Base-by-base conservation (phyloP, 1,140 invertebrate genomes). In the Lethocerus indicus region DNA sequence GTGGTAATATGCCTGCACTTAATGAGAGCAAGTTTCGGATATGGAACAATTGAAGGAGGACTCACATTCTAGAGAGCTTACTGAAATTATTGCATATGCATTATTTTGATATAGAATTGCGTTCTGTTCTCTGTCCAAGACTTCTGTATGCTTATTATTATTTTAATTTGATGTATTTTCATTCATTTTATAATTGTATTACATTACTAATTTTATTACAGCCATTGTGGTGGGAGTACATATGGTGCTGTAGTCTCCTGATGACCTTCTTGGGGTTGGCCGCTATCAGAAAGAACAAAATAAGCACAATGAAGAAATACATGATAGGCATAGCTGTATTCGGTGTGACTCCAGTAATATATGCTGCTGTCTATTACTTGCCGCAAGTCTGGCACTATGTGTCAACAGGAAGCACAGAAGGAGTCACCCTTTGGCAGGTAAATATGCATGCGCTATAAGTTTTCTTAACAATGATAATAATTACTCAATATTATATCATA, bases 221-320 rank as follows among this genome's bases (percentile, higher is more conserved):
- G 77, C 86, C 88, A 24, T 63, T 87, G 25, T 75, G 78, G 66
- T 97, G 92, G 91, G 91, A 97, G 68, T 96, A 91, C 63, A 75
- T 88, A 54, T 97, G 92, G 92, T 80, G 86, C 55, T 67, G 78
- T 3, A 92, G 88, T 56, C 66, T 93, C 46, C 63, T 90, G n/a
- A 71, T 87, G 32, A 84, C 85, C 36, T 82, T 92, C 62, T 62
- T 92, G 24, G 90, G 83, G n/a, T 67, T 94, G 23, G 78, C 83
- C 29, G 84, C 91, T 18, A 76, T 90, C 54, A 79, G 83, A 56
- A 79, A 76, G 55, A 97, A 95, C 66, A 79, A 79, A 59, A 73
- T 83, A 27, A 71, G 74, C 41, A 73, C 80, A 1, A 73, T 97
- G 61, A 71, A 81, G 58, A 75, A 81, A 56, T 94, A 90, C 57